These are phyloP conservation scores for Eriosoma lanigerum DNA, from an alignment of 1,140 invertebrate genomes.

Conservation along the genomic window DNA sequence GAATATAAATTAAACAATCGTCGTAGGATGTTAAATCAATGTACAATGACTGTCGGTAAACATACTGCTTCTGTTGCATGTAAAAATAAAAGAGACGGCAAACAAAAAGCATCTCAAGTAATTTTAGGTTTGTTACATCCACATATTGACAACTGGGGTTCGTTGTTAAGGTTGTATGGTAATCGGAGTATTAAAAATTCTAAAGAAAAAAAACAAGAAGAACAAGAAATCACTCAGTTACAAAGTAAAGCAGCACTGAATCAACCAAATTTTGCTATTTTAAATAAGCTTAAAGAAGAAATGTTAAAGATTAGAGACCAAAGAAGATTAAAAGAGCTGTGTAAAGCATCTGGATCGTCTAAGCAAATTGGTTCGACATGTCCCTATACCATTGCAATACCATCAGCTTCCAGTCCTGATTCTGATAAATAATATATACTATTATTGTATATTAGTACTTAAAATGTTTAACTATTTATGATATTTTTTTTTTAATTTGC, in stretches of 20 bases:
- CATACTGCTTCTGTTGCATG: constrained; percentile 85
- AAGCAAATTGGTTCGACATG: constrained; percentile 8
- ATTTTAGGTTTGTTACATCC: constrained; percentile 89
- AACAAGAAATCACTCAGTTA: constrained; percentile 89
- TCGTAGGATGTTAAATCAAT: constrained; percentile 91
- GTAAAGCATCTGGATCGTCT: background rate
- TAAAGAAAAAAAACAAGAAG: constrained; percentile 91
- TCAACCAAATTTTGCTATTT: constrained; percentile 89
- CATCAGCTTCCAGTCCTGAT: constrained; percentile 4
- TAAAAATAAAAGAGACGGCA: constrained; percentile 96
- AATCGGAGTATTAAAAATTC: constrained; percentile 88
- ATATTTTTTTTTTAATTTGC: no score
- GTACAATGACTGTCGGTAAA: constrained; percentile 91
- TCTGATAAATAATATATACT: background rate
- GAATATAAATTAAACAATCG: constrained; percentile 84
- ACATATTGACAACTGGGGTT: constrained; percentile 93
- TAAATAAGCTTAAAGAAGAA: constrained; percentile 85
- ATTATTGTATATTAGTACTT: no score
- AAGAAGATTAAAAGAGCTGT: constrained; percentile 21
- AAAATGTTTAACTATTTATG: no score
- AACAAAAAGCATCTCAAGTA: constrained; percentile 93
- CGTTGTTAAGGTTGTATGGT: constrained; percentile 87
- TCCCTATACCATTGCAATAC: constrained; percentile 39
- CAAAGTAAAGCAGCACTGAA: constrained; percentile 88
- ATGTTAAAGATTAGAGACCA: constrained; percentile 69